Conservation (phyloP, 2,797 vertebrate genomes). For the Myoxocephalus aenaeus region DNA sequence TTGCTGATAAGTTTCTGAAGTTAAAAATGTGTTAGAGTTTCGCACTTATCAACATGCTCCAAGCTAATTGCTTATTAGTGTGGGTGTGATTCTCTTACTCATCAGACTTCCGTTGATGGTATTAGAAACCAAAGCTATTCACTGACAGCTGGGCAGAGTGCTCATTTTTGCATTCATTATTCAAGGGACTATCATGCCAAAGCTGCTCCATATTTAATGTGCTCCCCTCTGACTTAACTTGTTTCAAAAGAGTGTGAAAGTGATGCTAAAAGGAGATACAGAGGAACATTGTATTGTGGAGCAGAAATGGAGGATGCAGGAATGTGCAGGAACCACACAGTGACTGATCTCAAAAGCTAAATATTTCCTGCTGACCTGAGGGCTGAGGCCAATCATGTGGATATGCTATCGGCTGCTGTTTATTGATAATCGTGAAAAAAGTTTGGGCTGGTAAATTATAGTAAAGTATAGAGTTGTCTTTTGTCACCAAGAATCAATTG, state of each 20-base stretch:
- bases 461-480: background rate
- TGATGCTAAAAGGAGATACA: conserved; percentile 46
- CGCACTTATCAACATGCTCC: conserved; percentile 43
- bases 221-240: conserved; percentile 60
- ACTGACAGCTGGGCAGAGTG: conserved; percentile 68
- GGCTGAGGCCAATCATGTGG: conserved; percentile 58
- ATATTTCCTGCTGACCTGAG: conserved; percentile 58
- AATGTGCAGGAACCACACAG: conserved; percentile 35
- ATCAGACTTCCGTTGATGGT: conserved; percentile 48
- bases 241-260: conserved; percentile 53
- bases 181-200: conserved; percentile 72
- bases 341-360: conserved; percentile 44
- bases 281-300: conserved; percentile 16
- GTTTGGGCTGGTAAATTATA: background rate
- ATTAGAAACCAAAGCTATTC: conserved; percentile 71
- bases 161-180: conserved; percentile 81
- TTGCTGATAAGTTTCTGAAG: conserved; percentile 27
- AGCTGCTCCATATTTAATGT: conserved; percentile 75
- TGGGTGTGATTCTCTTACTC: conserved; percentile 58
- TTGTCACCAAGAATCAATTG: background rate
- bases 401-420: conserved; percentile 31
- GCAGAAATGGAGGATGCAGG: conserved; percentile 19
- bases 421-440: conserved; percentile 37
- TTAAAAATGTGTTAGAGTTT: conserved; percentile 29
- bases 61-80: conserved; percentile 54